These are phyloP conservation scores for Nothoprocta perdicaria DNA, from an alignment of 2,113 vertebrate genomes.

Conservation along the genomic window DNA sequence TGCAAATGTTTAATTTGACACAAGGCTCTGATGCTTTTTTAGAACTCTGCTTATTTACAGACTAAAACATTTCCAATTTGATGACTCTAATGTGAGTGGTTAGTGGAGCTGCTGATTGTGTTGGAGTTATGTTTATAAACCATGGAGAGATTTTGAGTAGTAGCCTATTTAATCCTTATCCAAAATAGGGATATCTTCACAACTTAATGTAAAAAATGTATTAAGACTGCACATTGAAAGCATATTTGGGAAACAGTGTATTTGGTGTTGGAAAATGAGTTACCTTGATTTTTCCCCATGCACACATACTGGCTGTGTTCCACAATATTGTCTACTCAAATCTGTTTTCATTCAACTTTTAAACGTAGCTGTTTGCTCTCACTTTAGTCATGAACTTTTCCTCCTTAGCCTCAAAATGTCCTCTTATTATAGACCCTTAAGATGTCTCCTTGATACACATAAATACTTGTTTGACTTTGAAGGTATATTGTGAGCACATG, in stretches of 20 bases:
- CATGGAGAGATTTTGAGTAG: neutral
- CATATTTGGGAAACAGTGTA: neutral
- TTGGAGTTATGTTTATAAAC: neutral
- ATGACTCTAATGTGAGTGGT: neutral
- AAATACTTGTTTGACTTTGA: neutral
- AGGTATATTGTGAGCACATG: accelerated
- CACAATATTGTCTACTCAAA: neutral
- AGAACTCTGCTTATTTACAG: neutral
- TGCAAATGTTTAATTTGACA: neutral
- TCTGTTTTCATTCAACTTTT: conserved; percentile 32
- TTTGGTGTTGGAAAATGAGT: neutral
- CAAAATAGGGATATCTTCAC: neutral
- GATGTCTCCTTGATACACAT: neutral
- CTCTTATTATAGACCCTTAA: neutral
- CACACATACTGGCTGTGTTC: neutral
- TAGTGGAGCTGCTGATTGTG: neutral
- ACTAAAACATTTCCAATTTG: neutral
- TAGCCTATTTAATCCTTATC: neutral
- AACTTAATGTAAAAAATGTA: neutral
- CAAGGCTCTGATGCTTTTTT: neutral
- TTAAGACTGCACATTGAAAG: neutral
- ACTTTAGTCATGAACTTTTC: conserved; percentile 12
- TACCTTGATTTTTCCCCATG: neutral
- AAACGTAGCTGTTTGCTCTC: conserved; percentile 25
- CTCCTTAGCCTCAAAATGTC: neutral